phyloP scores from a whole-genome alignment of 2,888 invertebrate genomes.

The Diarsia rubi region DNA sequence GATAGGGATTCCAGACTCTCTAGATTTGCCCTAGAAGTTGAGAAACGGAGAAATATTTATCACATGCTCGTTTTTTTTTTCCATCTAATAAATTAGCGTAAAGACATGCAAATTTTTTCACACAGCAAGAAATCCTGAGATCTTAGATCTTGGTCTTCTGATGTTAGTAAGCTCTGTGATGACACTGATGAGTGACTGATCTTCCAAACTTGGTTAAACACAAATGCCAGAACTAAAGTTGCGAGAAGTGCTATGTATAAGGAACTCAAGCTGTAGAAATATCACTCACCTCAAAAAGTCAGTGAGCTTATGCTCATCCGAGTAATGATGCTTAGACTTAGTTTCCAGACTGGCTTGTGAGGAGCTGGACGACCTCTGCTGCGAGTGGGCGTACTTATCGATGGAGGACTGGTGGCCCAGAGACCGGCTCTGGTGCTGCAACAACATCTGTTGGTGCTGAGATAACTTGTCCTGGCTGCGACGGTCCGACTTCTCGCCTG shows the following conservation, averaged over 20 bases:
- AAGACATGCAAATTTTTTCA: neutral
- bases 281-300: conserved; percentile 91
- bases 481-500: conserved; percentile 85
- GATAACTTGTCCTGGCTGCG: conserved; percentile 88
- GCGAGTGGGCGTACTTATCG: conserved; percentile 91
- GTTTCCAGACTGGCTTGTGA: conserved; percentile 80
- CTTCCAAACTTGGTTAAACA: neutral
- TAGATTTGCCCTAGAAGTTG: conserved; percentile 91
- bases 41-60: neutral
- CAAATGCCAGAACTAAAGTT: neutral
- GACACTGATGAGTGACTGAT: neutral
- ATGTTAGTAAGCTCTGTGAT: neutral
- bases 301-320: conserved; percentile 93
- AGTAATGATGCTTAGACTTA: conserved; percentile 87
- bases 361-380: conserved; percentile 87
- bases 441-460: conserved; percentile 92
- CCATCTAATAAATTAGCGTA: neutral
- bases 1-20: conserved; percentile 94
- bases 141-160: neutral
- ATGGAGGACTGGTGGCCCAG: conserved; percentile 90
- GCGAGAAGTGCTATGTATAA: neutral
- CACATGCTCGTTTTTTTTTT: neutral
- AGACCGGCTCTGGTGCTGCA: conserved; percentile 92
- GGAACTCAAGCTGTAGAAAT: neutral
- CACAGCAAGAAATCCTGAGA: neutral